Evolutionary conservation across 2,888 invertebrate genomes (phyloP), one percentile per base, ranked within the genome.

Genomic region (Chymomyza caudatula): DNA sequence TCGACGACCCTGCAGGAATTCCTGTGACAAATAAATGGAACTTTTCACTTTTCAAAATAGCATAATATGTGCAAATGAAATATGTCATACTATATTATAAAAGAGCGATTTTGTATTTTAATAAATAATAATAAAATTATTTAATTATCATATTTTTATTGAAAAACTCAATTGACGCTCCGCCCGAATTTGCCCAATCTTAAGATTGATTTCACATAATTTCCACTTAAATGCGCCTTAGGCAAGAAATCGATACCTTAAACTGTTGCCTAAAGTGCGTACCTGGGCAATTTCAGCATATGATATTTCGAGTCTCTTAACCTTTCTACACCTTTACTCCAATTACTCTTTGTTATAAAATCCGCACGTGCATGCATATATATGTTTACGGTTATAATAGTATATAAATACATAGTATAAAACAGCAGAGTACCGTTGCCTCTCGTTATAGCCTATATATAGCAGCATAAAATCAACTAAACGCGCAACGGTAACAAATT

Each of bases 401-500:
- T 37, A 37, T 6, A 37, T n/a, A n/a, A n/a, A n/a, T 4, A 37
- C 11, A 37, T 8, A 29, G 1, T 29, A 8, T 29, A 37, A 37
- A 1, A 2, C 29, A 37, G n/a, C 29, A 37, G 11, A 37, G 11
- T 13, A 11, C 29, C 5, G 8, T 37, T 37, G 29, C 2, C 29
- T 4, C 11, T 8, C 29, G n/a, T n/a, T n/a, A 29, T 5, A 3
- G 25, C 3, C 25, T 37, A 11, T 37, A 11, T 37, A 37, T 37
- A 11, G 11, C 29, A 2, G 11, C 8, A 57, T 58, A 49, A 44
- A 64, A 69, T 64, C 56, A 20, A 49, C 65, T 59, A 22, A 29
- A 22, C 55, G 29, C 54, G 42, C 17, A 29, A 20, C 25, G 15
- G 55, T 11, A 13, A 59, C 58, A 53, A 51, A 25, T 47, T 69